Percentiles rank a stretch among this genome's conserved stretches.
phyloP scores from a whole-genome alignment of 2,797 vertebrate genomes.

The Poeciliopsis gracilis region DNA sequence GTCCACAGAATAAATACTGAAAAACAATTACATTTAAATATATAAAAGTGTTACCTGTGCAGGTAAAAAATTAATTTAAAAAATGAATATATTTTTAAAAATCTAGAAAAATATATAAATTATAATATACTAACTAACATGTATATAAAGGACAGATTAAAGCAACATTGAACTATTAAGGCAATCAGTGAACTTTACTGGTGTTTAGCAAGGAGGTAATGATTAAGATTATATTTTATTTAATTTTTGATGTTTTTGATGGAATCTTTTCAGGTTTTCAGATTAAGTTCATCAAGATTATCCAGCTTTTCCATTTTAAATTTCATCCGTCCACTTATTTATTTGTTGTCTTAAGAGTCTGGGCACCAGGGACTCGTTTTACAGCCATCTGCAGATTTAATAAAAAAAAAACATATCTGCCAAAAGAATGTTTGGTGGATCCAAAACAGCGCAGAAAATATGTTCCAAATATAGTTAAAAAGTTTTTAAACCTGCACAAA shows the following conservation, averaged over 20 bases:
- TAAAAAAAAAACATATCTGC: not conserved
- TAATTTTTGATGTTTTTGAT: not conserved
- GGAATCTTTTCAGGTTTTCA: not conserved
- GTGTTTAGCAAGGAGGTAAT: too few relatives aligned
- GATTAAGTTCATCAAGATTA: not conserved
- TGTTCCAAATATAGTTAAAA: not conserved
- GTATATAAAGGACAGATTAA: too few relatives aligned
- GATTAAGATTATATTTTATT: not conserved
- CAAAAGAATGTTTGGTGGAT: not conserved
- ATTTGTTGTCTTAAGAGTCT: not conserved
- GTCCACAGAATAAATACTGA: too few relatives aligned
- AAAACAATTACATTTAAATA: too few relatives aligned
- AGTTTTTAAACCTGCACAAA: slow-evolving; percentile 1
- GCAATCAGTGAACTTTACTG: too few relatives aligned
- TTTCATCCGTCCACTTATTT: not conserved
- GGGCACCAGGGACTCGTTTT: not conserved
- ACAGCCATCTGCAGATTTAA: not conserved
- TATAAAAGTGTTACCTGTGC: too few relatives aligned
- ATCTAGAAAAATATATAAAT: too few relatives aligned
- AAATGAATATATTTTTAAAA: too few relatives aligned
- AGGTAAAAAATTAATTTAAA: too few relatives aligned
- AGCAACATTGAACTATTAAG: too few relatives aligned
- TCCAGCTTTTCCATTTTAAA: not conserved
- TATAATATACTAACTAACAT: too few relatives aligned
- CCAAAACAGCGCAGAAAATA: not conserved